Percentiles rank a stretch among this genome's conserved stretches.
phyloP scores from a whole-genome alignment of 2,888 invertebrate genomes.

The Synergus gifuensis region DNA sequence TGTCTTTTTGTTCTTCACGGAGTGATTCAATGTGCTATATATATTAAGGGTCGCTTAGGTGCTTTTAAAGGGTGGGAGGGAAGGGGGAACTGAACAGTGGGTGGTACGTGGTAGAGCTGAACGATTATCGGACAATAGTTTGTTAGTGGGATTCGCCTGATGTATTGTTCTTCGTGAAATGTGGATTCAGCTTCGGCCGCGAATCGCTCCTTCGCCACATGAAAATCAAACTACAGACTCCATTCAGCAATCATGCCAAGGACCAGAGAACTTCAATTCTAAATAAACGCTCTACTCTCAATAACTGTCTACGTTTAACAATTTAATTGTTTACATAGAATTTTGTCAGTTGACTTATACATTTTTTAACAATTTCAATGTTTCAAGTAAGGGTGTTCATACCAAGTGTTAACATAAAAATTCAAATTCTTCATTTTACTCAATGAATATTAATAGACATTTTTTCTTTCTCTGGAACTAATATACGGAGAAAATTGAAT shows the following conservation, averaged over 20 bases:
- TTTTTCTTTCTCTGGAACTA: no score
- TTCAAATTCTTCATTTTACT: no score
- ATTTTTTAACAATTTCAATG: no score
- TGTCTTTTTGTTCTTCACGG: neutral
- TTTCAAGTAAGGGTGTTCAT: no score
- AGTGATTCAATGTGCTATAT: neutral
- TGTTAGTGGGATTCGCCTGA: conserved; percentile 76
- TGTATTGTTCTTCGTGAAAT: conserved; percentile 75
- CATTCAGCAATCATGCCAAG: conserved; percentile 5
- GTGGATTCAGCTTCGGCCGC: conserved; percentile 74
- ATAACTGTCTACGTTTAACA: neutral
- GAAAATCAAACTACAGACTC: conserved; percentile 1
- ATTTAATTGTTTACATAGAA: neutral
- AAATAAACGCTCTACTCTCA: neutral
- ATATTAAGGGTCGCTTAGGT: neutral
- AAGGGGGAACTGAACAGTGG: neutral
- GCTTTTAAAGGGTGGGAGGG: neutral
- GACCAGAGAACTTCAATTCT: neutral
- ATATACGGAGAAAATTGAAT: no score
- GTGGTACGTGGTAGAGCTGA: conserved; percentile 51
- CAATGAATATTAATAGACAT: no score
- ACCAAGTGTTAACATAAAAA: no score
- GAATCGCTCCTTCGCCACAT: conserved; percentile 53
- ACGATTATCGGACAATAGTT: conserved; percentile 78
- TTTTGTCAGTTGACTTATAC: no score